phyloP scores from a whole-genome alignment of 2,888 invertebrate genomes.

The Harpalus rubripes region DNA sequence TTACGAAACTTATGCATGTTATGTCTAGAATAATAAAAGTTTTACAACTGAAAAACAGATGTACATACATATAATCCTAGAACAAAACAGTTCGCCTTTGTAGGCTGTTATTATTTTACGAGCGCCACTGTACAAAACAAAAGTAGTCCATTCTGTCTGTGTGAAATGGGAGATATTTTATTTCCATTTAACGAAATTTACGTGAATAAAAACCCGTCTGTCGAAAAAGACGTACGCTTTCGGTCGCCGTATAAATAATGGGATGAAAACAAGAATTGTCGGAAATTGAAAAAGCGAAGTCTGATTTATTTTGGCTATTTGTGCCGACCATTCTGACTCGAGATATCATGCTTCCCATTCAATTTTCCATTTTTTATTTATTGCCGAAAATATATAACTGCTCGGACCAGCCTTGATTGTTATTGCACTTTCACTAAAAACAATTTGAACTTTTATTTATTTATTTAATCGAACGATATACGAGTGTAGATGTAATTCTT shows the following conservation, averaged over 20 bases:
- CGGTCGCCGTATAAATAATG: slow-evolving; percentile 56
- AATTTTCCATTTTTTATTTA: slow-evolving; percentile 51
- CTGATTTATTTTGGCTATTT: slow-evolving; percentile 61
- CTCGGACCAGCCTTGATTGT: neutral
- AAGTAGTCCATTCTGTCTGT: slow-evolving; percentile 12
- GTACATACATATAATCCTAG: slow-evolving; percentile 37
- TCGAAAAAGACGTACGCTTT: slow-evolving; percentile 59
- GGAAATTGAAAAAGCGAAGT: slow-evolving; percentile 59
- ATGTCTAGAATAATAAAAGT: slow-evolving; percentile 41
- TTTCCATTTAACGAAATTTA: slow-evolving; percentile 54
- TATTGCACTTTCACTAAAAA: neutral
- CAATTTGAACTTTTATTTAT: no score
- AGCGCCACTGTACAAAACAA: neutral
- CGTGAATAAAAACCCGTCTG: slow-evolving; percentile 53
- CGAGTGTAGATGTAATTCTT: no score
- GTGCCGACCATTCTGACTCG: slow-evolving; percentile 34
- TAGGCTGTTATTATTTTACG: slow-evolving; percentile 8
- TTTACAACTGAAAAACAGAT: slow-evolving; percentile 31
- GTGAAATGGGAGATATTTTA: slow-evolving; percentile 33
- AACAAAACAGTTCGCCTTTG: slow-evolving; percentile 13
- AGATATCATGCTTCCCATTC: slow-evolving; percentile 51
- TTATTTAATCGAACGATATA: no score
- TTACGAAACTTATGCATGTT: slow-evolving; percentile 37
- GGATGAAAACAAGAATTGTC: slow-evolving; percentile 59
- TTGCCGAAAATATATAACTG: slow-evolving; percentile 28